These are phyloP conservation scores for Heliothis subflexa DNA, from an alignment of 1,140 invertebrate species.

Conservation along the genomic window DNA sequence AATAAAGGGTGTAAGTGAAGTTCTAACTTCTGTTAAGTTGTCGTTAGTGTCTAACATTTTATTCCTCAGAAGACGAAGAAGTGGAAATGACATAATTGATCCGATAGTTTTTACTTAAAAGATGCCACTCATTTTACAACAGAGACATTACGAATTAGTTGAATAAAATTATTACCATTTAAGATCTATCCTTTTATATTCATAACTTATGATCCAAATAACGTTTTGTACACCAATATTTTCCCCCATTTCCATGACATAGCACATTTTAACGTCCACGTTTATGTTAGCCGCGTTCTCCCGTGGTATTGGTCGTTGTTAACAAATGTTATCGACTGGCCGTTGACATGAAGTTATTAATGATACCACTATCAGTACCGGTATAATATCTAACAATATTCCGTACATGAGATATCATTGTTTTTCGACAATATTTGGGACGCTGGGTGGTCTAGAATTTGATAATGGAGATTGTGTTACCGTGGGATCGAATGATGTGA, in stretches of 20 bases:
- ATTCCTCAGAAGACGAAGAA: not conserved
- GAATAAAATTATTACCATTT: not conserved
- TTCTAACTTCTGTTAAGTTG: slow-evolving; percentile 7
- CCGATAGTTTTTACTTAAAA: no score
- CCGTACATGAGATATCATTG: slow-evolving; percentile 43
- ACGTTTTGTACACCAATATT: not conserved
- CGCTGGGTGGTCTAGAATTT: slow-evolving; percentile 37
- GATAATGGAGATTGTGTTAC: not conserved
- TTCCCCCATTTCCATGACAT: not conserved
- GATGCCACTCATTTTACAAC: no score
- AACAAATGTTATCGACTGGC: slow-evolving; percentile 66
- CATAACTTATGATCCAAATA: not conserved
- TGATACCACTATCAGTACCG: slow-evolving; percentile 52
- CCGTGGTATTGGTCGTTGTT: slow-evolving; percentile 52
- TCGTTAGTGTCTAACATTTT: slow-evolving; percentile 9
- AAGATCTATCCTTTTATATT: no score
- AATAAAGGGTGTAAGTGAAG: not conserved
- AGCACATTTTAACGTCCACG: slow-evolving; percentile 46
- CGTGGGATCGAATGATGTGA: not conserved
- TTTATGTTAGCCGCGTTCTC: slow-evolving; percentile 41
- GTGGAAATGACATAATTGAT: not conserved
- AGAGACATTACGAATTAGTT: no score
- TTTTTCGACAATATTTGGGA: slow-evolving; percentile 1
- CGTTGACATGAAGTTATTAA: slow-evolving; percentile 64
- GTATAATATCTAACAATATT: slow-evolving; percentile 50